Conservation (phyloP, 2,797 vertebrate genomes). For the Setipinna tenuifilis region DNA sequence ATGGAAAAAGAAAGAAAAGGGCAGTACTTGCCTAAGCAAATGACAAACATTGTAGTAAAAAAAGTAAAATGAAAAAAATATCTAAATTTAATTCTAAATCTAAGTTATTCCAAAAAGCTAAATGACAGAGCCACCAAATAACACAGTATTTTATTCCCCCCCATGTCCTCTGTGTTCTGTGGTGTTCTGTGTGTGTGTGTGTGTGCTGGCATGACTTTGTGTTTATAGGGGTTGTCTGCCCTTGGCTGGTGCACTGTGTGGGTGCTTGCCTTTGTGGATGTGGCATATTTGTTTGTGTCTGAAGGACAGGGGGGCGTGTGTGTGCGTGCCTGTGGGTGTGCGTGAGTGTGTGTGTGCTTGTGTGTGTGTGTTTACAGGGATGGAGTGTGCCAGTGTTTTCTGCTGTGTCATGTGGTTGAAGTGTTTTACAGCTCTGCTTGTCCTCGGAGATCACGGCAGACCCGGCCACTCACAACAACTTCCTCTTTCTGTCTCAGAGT, state of each 20-base stretch:
- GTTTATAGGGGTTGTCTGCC: conserved; percentile 13
- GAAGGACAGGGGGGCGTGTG: not conserved
- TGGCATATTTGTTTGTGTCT: not conserved
- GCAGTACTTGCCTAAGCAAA: no score
- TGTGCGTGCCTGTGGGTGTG: not conserved
- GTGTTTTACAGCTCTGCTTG: not conserved
- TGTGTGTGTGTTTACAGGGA: conserved; percentile 23
- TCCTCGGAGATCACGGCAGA: not conserved
- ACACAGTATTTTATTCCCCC: no score
- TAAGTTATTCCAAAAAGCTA: no score
- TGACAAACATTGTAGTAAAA: no score
- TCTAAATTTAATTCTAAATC: no score
- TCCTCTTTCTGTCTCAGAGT: not conserved
- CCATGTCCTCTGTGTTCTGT: not conserved
- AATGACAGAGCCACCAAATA: no score
- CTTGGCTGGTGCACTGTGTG: not conserved
- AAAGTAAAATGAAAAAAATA: no score
- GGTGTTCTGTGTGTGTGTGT: not conserved
- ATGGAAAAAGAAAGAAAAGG: no score
- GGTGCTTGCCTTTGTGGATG: no score
- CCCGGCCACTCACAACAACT: not conserved
- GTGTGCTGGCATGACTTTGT: not conserved
- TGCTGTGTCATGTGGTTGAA: not conserved
- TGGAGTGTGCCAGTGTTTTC: not conserved
- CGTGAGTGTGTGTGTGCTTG: not conserved